Base-by-base conservation (phyloP, 2,797 vertebrate species). In the Coluber constrictor region DNA sequence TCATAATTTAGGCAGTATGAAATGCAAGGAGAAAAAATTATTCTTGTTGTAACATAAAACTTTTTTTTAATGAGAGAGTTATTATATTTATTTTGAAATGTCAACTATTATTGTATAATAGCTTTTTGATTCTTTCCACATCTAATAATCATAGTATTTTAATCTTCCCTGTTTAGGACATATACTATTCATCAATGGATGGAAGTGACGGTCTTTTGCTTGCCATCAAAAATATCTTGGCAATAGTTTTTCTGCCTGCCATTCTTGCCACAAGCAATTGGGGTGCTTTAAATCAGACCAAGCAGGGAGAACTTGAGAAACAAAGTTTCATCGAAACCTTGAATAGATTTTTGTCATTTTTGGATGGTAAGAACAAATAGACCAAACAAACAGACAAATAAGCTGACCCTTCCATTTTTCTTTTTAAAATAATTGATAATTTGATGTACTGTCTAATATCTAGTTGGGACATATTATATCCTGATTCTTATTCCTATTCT, bases 151-250 rank as follows among this genome's bases (percentile, higher is more conserved):
- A 47, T 23, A 83, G 43, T 0, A 12, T 95, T 95, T 89, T 92
- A 89, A 95, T 90, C 12, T 37, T 86, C 5, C 56, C 0, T 91
- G 97, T 91, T 97, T 79, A 94, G 98, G 98, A 98, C 79, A 92
- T 97, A 56, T 96, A 94, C 20, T 98, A 98, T 95, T 97, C 97
- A 93, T 93, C 97, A 96, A 57, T 98, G 70, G 98, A 98, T 97
- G 98, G 97, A 70, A 97, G 96, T n/a, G 95, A 97, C 25, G 98
- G 98, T 90, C 96, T 98, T 59, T 88, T 98, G 25, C 92, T 20
- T 95, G 98, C 98, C 90, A 92, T 97, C 95, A 98, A 2, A 66
- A 95, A 97, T 90, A 90, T 97, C 89, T 47, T 98, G 91, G 95
- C 96, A 94, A 97, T 93, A 23, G 92, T 98, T 94, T 96, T 98